These are phyloP conservation scores for Lissocephala sabroskyi DNA, from an alignment of 2,888 invertebrate genomes.

Conservation along the genomic window DNA sequence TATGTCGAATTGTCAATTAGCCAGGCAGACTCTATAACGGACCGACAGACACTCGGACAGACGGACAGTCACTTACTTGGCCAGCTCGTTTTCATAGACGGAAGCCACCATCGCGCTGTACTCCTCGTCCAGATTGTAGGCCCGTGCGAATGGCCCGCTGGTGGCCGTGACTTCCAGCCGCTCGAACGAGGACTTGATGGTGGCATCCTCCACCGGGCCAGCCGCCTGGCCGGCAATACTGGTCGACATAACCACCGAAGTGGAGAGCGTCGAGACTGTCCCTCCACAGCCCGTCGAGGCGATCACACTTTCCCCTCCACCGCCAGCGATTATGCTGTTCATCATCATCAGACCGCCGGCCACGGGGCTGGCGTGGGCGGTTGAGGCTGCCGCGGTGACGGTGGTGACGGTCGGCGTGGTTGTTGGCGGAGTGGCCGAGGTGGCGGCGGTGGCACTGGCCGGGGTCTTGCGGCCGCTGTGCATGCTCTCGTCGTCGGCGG, in stretches of 20 bases:
- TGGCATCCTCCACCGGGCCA: constrained; percentile 45
- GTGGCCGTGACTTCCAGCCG: constrained; percentile 50
- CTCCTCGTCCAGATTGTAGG: constrained; percentile 62
- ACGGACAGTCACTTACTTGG: constrained; percentile 58
- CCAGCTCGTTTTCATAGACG: constrained; percentile 61
- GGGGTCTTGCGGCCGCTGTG: constrained; percentile 6
- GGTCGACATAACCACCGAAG: constrained; percentile 28
- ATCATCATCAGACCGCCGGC: constrained; percentile 23
- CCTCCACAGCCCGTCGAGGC: constrained; percentile 49
- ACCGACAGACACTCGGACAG: constrained; percentile 8
- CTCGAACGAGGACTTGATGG: constrained; percentile 62
- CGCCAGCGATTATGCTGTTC: constrained; percentile 34
- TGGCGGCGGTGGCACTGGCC: constrained; percentile 2
- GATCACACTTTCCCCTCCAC: no score
- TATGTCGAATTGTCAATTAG: constrained; percentile 58
- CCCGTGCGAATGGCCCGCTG: constrained; percentile 25
- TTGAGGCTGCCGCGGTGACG: constrained; percentile 11
- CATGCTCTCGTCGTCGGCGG: constrained; percentile 30
- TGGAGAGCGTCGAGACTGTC: constrained; percentile 35
- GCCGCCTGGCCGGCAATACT: constrained; percentile 1
- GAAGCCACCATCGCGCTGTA: constrained; percentile 68
- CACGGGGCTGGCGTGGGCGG: constrained; percentile 16
- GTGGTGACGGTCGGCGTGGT: background rate
- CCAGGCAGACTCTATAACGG: constrained; percentile 19
- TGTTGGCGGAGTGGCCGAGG: constrained; percentile 4